phyloP scores from a whole-genome alignment of 2,888 invertebrate genomes.

The Ophion ventricosus region DNA sequence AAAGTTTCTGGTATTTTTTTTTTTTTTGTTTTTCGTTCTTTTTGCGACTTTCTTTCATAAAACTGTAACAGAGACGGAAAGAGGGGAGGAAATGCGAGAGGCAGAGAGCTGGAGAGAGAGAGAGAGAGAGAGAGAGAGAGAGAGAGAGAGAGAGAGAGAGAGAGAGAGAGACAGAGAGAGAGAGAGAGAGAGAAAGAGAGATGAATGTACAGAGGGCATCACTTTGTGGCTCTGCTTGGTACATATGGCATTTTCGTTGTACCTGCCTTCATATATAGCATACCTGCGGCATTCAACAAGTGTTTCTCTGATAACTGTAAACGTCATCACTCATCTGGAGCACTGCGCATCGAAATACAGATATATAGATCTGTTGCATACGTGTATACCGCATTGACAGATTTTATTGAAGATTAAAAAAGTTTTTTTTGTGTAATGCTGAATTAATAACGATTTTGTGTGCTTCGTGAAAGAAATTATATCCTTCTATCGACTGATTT shows the following conservation, averaged over 20 bases:
- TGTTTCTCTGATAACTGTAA: conserved; percentile 66
- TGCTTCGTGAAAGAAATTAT: not conserved
- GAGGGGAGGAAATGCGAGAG: not conserved
- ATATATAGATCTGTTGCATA: not conserved
- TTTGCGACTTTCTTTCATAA: not conserved
- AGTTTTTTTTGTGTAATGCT: not conserved
- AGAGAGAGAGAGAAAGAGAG: not conserved
- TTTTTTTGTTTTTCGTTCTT: not conserved
- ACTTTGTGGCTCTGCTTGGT: not conserved
- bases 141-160: too few relatives aligned
- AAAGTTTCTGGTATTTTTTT: conserved; percentile 22
- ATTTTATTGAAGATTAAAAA: not conserved
- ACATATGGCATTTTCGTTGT: not conserved
- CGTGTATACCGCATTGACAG: not conserved
- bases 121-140: not conserved
- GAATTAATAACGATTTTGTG: not conserved
- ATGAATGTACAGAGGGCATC: not conserved
- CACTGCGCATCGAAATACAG: conserved; percentile 7
- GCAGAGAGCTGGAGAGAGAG: not conserved
- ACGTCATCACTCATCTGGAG: conserved; percentile 65
- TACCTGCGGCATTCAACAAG: conserved; percentile 66
- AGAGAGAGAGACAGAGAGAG: not conserved
- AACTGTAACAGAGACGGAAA: not conserved
- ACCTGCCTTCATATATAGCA: conserved; percentile 4
- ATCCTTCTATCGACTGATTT: not conserved